phyloP scores from a whole-genome alignment of 2,888 invertebrate species.

The Ornithoptera priamus region DNA sequence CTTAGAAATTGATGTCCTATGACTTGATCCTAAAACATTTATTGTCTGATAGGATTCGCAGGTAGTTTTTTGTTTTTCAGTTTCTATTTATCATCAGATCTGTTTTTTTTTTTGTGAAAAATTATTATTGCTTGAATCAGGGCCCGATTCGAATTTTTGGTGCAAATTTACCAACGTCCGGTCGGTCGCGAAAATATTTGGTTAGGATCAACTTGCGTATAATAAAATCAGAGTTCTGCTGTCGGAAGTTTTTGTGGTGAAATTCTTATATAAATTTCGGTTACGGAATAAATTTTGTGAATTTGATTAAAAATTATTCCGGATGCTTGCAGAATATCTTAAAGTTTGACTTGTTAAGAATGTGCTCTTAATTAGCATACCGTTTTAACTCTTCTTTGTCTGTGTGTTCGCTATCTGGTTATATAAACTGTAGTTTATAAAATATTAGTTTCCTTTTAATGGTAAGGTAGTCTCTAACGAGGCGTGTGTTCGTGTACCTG shows the following conservation, averaged over 20 bases:
- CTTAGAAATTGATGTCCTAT: no score
- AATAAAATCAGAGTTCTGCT: constrained; percentile 3
- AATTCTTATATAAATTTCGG: constrained; percentile 11
- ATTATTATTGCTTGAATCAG: background rate
- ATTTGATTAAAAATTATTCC: background rate
- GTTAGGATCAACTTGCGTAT: constrained; percentile 7
- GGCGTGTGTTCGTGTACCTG: no score
- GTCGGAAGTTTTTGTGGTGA: constrained; percentile 7
- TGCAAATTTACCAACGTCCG: constrained; percentile 1
- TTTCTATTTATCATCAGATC: no score
- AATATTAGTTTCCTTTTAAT: no score
- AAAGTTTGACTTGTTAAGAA: no score
- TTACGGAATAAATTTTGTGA: constrained; percentile 9
- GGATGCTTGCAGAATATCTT: background rate
- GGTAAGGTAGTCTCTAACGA: no score
- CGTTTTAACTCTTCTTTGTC: no score
- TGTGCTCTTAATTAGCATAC: no score
- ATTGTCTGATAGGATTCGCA: background rate
- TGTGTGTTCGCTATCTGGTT: no score
- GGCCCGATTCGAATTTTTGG: no score
- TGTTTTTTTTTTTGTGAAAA: background rate
- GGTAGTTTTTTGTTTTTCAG: background rate
- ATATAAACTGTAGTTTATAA: no score
- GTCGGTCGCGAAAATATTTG: constrained; percentile 11
- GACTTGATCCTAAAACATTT: no score